phyloP scores from a whole-genome alignment of 2,113 vertebrate species.

The Menura novaehollandiae region DNA sequence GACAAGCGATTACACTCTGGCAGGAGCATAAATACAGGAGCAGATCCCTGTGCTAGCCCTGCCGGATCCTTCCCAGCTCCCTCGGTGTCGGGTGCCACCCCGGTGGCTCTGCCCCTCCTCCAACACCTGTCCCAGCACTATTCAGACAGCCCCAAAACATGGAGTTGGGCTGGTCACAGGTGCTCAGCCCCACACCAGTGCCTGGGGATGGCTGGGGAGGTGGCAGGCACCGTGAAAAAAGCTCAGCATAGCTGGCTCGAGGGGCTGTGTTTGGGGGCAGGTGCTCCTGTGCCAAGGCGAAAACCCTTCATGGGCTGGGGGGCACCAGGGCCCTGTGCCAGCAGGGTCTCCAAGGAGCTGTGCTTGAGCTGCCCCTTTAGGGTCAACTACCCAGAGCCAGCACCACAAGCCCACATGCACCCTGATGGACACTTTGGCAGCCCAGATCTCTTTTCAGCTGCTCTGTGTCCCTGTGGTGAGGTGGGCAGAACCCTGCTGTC shows the following conservation, averaged over 20 bases:
- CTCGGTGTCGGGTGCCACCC: background rate
- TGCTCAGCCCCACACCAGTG: background rate
- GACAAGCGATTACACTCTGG: conserved; percentile 36
- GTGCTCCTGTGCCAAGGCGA: background rate
- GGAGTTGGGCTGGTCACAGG: rapidly evolving
- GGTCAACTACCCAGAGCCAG: background rate
- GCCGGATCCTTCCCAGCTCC: background rate
- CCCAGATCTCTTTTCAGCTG: background rate
- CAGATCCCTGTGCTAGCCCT: background rate
- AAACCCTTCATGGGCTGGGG: background rate
- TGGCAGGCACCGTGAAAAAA: background rate
- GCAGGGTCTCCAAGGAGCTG: background rate
- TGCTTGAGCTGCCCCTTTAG: background rate
- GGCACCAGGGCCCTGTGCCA: background rate
- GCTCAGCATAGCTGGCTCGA: rapidly evolving
- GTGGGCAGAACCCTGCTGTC: background rate
- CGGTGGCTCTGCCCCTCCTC: background rate
- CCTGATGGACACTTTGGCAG: rapidly evolving
- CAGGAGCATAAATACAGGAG: conserved; percentile 22
- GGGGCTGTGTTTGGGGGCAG: background rate
- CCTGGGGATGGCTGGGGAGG: background rate
- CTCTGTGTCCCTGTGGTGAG: background rate
- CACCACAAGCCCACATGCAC: background rate
- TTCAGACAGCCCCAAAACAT: rapidly evolving
- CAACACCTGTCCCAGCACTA: background rate